Conservation (phyloP, 2,797 vertebrate species). For the Catamblyrhynchus diadema region DNA sequence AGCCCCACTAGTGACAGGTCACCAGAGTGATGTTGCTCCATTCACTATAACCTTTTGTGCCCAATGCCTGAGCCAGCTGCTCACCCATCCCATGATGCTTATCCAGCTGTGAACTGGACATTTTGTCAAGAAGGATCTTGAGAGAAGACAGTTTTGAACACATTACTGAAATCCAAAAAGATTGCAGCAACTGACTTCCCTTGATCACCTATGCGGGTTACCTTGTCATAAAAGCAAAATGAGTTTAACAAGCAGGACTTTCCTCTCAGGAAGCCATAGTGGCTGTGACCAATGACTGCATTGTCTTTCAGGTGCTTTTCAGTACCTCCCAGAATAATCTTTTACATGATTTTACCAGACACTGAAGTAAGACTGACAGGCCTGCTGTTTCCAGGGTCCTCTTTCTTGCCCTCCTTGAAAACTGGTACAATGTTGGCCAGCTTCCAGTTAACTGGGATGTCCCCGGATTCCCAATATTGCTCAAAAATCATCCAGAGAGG, state of each 20-base stretch:
- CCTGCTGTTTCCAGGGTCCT: accelerated
- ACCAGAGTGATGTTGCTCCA: background rate
- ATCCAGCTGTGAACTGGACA: background rate
- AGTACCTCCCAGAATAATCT: background rate
- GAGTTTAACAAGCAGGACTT: background rate
- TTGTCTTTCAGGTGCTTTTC: background rate
- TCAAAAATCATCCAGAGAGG: background rate
- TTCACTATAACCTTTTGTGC: background rate
- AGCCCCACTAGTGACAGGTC: too few relatives aligned
- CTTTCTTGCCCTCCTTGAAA: background rate
- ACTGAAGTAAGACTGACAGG: background rate
- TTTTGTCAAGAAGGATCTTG: background rate
- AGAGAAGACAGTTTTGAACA: background rate
- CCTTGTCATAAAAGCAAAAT: background rate
- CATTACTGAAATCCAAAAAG: background rate
- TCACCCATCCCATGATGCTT: background rate
- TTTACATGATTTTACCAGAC: background rate
- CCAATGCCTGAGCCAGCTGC: background rate
- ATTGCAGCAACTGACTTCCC: background rate
- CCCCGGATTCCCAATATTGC: background rate
- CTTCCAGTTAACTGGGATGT: background rate
- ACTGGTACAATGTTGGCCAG: accelerated
- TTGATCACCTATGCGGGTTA: background rate
- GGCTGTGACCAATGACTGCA: background rate
- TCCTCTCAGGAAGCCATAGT: background rate